These are phyloP conservation scores for Lemur catta DNA, from an alignment of 2,797 vertebrate genomes.

Conservation along the genomic window DNA sequence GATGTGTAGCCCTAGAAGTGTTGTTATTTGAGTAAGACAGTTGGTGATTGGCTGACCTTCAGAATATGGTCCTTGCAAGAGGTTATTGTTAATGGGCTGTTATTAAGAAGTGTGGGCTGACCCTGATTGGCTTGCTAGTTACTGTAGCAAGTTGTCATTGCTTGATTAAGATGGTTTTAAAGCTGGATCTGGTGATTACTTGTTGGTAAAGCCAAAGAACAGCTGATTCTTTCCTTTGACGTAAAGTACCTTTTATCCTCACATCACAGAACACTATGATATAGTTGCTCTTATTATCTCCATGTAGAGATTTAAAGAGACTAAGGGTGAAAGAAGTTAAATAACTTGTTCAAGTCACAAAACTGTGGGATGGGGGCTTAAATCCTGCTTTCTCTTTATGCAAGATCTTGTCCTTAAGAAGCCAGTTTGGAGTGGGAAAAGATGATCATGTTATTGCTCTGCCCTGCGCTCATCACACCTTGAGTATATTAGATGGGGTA, in stretches of 20 bases:
- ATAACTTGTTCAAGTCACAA: neutral
- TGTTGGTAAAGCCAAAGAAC: neutral
- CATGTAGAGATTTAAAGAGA: neutral
- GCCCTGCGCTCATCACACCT: neutral
- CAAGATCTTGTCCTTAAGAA: neutral
- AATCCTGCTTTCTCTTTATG: neutral
- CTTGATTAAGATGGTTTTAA: neutral
- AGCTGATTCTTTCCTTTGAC: neutral
- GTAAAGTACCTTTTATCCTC: neutral
- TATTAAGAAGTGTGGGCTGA: neutral
- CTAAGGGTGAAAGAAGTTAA: neutral
- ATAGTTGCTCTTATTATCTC: neutral
- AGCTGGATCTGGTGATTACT: neutral
- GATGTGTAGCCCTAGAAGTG: neutral
- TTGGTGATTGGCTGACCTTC: neutral
- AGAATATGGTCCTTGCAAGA: neutral
- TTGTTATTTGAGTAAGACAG: neutral
- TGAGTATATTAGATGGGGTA: neutral
- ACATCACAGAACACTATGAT: neutral
- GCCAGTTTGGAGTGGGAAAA: neutral
- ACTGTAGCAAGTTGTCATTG: neutral
- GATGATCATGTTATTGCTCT: neutral
- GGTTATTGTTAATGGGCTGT: neutral
- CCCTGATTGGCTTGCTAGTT: neutral
- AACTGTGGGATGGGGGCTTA: neutral